Evolutionary conservation across 2,888 invertebrate species (phyloP).

Genomic region (Scaptomyza reducta): DNA sequence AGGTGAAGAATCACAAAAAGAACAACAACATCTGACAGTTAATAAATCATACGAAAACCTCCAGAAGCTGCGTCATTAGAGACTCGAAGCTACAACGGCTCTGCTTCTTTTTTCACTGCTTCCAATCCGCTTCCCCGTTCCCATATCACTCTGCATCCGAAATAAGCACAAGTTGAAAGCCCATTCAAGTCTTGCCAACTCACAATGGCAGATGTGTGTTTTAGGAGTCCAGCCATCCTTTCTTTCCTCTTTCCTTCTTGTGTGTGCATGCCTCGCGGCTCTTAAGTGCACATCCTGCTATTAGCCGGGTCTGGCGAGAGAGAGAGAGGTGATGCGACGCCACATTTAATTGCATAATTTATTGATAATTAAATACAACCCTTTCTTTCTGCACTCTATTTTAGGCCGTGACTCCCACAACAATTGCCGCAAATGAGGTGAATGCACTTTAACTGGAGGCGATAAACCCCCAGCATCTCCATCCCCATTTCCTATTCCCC

Average conservation of each 20-base stretch:
- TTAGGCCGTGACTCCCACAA: conserved; percentile 51
- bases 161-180: conserved; percentile 41
- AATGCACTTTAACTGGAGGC: conserved; percentile 53
- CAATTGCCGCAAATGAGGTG: conserved; percentile 65
- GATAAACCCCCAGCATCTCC: conserved; percentile 24
- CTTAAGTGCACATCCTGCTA: conserved; percentile 63
- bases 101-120: neutral
- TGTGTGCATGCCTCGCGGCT: conserved; percentile 38
- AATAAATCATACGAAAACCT: conserved; percentile 59
- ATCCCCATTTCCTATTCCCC: neutral
- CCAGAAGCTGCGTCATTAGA: conserved; percentile 51
- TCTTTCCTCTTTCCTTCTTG: conserved; percentile 1
- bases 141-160: conserved; percentile 15
- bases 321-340: conserved; percentile 4
- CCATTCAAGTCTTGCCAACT: conserved; percentile 29
- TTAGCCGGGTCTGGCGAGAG: conserved; percentile 28
- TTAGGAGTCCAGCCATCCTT: conserved; percentile 3
- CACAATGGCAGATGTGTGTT: conserved; percentile 1
- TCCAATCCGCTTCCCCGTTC: conserved; percentile 2
- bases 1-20: neutral
- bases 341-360: conserved; percentile 73
- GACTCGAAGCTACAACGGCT: conserved; percentile 23
- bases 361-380: conserved; percentile 72
- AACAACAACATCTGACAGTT: conserved; percentile 29
- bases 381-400: conserved; percentile 14